Evolutionary conservation across 2,797 vertebrate genomes (phyloP).

Genomic region (Catostomus latipinnis): DNA sequence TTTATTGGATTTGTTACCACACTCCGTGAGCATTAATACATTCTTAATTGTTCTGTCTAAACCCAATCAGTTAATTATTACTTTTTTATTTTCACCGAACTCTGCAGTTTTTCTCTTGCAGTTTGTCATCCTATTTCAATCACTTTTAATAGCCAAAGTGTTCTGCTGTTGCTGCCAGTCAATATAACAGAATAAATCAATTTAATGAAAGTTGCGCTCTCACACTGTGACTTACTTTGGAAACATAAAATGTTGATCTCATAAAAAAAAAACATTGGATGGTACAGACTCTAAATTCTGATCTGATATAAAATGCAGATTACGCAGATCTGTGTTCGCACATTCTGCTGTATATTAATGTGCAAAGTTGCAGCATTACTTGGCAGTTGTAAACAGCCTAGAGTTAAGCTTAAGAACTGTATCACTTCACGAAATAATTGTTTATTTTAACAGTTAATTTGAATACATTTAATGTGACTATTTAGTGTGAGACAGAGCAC

Average conservation of each 20-base stretch:
- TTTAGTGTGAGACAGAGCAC: no score
- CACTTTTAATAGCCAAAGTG: constrained; percentile 40
- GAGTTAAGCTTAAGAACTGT: no score
- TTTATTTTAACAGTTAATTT: no score
- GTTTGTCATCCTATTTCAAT: not conserved
- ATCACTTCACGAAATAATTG: no score
- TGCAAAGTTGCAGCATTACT: no score
- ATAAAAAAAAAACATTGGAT: not conserved
- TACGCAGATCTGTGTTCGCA: no score
- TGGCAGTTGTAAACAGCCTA: no score
- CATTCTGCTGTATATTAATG: no score
- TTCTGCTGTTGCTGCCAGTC: constrained; percentile 8
- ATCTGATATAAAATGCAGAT: no score
- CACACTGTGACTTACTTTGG: constrained; percentile 3
- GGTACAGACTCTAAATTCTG: no score
- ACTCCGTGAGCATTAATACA: constrained; percentile 46
- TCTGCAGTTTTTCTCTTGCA: constrained; percentile 29
- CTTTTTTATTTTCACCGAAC: constrained; percentile 44
- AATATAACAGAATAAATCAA: not conserved
- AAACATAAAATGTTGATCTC: not conserved
- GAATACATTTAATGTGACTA: no score
- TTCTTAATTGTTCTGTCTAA: constrained; percentile 48
- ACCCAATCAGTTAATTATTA: constrained; percentile 46
- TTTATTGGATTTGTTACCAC: constrained; percentile 40
- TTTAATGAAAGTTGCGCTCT: not conserved